Base-by-base conservation (phyloP, 92 coral and sea anemone species). In the Phymanthus crucifer region DNA sequence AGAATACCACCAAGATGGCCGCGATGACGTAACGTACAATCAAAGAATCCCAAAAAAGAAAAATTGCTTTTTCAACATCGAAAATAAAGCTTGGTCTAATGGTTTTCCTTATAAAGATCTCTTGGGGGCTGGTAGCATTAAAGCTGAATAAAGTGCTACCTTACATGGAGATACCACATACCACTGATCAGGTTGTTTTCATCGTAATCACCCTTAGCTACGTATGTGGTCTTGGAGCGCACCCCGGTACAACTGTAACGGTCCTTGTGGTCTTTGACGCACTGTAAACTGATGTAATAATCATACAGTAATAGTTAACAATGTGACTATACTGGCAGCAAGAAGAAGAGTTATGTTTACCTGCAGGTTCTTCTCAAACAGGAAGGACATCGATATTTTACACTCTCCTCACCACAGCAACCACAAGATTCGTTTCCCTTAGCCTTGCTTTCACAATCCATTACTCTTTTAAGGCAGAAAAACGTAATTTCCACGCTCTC, bases 361-460 rank as follows among this genome's bases (percentile, higher is more conserved):
- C 99, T 95, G 89, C 99, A 95, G 0, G 96, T 90, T 52, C 84
- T 85, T 45, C 89, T 85, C 37, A 75, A 80, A 78, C 99, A 95
- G 1, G 86, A 85, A 0, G 99, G 99, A 46, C 99, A 95, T 37
- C 98, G 91, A 85, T 95, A 95, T 71, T 87, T 95, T 2, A 85
- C 67, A 48, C 40, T 82, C 40, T 48, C 79, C 27, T 83, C 76
- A 38, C 94, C 91, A 83, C 99, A 95, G 71, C 73, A 78, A 29
- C 70, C 85, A 75, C 97, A 92, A 16, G 16, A 17, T 3, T 27
- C 52, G 40, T 76, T 78, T 33, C 72, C 32, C 43, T 83, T 61
- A 29, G 23, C 16, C 29, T 74, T 72, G 50, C 71, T 78, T 87
- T 82, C 76, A 17, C 57, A 21, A 24, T 19, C 54, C 77, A 52